Evolutionary conservation across 2,797 vertebrate species (phyloP).

Genomic region (Hydrophis major): DNA sequence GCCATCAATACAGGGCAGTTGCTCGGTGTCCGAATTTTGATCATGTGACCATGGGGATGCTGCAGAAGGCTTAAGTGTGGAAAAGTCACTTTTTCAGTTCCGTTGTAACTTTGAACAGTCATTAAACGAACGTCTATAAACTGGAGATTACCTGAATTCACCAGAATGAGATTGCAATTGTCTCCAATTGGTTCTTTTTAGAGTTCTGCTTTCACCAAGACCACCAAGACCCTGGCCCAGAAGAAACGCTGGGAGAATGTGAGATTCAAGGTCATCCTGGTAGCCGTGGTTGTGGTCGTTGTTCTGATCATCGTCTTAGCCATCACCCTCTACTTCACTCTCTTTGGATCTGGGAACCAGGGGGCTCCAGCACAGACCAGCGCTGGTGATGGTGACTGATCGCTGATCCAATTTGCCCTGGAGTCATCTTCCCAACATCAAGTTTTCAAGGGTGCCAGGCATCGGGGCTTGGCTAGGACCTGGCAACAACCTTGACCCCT

Average conservation of each 20-base stretch:
- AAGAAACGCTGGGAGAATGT: slow-evolving; percentile 54
- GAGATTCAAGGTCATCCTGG: slow-evolving; percentile 48
- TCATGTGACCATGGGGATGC: too few relatives aligned
- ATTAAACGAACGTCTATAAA: neutral
- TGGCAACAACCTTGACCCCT: neutral
- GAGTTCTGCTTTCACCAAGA: slow-evolving; percentile 64
- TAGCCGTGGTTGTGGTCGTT: neutral
- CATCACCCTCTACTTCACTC: neutral
- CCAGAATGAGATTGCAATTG: neutral
- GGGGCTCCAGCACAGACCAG: neutral
- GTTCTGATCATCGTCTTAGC: slow-evolving; percentile 51
- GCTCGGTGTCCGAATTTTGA: too few relatives aligned
- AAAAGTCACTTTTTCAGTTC: neutral
- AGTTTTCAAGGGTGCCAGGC: too few relatives aligned
- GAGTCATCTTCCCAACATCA: neutral
- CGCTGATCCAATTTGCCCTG: neutral
- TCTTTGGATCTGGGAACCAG: neutral
- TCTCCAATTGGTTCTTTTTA: neutral
- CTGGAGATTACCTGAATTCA: neutral
- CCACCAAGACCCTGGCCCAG: slow-evolving; percentile 50
- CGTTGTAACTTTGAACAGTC: neutral
- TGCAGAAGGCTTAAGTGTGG: neutral
- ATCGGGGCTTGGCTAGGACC: neutral
- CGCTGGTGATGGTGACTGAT: neutral
- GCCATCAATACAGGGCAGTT: too few relatives aligned